These are phyloP conservation scores for Valencia hispanica DNA, from an alignment of 2,797 vertebrate species.

Conservation along the genomic window DNA sequence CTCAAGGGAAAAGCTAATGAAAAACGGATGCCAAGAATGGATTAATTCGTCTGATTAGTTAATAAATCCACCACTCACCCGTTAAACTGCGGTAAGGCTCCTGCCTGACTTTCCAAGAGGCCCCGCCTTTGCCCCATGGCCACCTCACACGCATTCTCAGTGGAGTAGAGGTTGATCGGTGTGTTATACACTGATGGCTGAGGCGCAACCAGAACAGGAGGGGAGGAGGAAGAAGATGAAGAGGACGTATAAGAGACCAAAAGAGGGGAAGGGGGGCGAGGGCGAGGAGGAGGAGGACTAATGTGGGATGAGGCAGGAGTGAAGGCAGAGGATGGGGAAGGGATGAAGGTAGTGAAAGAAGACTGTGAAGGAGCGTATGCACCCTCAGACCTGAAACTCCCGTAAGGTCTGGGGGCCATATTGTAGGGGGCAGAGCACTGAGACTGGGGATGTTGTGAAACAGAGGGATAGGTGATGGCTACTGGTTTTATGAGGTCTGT, in stretches of 20 bases:
- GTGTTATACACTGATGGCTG: conserved; percentile 89
- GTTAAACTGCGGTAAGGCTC: conserved; percentile 86
- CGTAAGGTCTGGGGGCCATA: conserved; percentile 89
- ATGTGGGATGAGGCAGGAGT: conserved; percentile 87
- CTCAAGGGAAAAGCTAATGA: neutral
- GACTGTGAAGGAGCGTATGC: conserved; percentile 55
- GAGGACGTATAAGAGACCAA: conserved; percentile 83
- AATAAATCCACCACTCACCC: conserved; percentile 86
- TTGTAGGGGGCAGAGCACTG: conserved; percentile 81
- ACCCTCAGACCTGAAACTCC: conserved; percentile 64
- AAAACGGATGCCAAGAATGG: neutral
- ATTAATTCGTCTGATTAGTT: conserved; percentile 22
- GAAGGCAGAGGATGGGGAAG: conserved; percentile 94
- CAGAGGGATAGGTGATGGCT: conserved; percentile 86
- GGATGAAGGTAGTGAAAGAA: conserved; percentile 88
- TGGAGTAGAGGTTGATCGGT: conserved; percentile 85
- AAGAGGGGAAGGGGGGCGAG: conserved; percentile 74
- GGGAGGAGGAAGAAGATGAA: conserved; percentile 71
- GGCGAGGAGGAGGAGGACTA: conserved; percentile 81
- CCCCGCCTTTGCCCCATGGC: conserved; percentile 92
- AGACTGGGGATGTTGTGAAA: conserved; percentile 66
- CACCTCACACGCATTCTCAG: conserved; percentile 87
- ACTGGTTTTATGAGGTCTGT: conserved; percentile 95
- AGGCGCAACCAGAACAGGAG: conserved; percentile 85
- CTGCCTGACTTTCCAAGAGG: conserved; percentile 86